Base-by-base conservation (phyloP, 2,797 vertebrate genomes). In the Aldrovandia affinis region DNA sequence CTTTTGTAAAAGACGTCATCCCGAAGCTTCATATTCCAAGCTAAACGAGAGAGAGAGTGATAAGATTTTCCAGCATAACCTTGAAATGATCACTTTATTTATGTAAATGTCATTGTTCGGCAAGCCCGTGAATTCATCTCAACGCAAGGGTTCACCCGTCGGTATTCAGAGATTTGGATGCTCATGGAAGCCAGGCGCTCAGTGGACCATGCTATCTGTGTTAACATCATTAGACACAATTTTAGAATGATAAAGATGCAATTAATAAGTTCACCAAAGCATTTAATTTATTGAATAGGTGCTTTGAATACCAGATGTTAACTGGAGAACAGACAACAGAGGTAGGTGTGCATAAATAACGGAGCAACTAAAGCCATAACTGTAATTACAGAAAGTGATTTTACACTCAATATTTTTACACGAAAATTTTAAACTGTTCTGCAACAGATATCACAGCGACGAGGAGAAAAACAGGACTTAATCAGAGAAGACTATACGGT, bases 191-290 rank as follows among this genome's bases (percentile, higher is more conserved):
- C 55, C 30, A 57, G 52, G 28, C 42, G 55, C 54, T 39, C 79
- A 61, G 55, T 57, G 47, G 52, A 77, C 80, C 65, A 77, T 77
- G 68, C 57, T 82, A 86, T 55, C 77, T 81, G 79, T 84, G 79
- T 59, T 81, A 88, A 87, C 87, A 85, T 88, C 84, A 86, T 77
- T 86, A 84, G 83, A 39, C 80, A 82, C 77, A 54, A 52, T 83
- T 88, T 89, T 80, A 85, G 82, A 83, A 42, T 82, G 28, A 88
- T 85, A 85, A 78, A 75, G 78, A 88, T 55, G 83, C 88, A 84
- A 83, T 80, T 42, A 55, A 47, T 54, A 39, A 30, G 63, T 84
- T 84, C 81, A 85, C 77, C 55, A 81, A 80, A 59, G 81, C 83
- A 82, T 88, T 87, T 87, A 85, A 84, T 85, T 85, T 87, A 36